Base-by-base conservation (phyloP, 1,140 invertebrate species). In the Coboldia fuscipes region DNA sequence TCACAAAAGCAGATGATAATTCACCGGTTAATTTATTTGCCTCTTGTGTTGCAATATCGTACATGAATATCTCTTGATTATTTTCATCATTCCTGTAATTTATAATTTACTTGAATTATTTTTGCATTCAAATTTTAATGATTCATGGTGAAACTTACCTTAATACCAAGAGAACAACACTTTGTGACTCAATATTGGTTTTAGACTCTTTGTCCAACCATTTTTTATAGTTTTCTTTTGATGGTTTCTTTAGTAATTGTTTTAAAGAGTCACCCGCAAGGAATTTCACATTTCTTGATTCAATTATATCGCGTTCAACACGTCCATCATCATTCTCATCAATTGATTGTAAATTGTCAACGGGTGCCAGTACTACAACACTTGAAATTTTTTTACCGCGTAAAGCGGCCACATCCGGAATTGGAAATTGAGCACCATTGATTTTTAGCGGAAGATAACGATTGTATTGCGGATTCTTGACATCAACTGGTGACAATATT, bases 11-110 rank as follows among this genome's bases (percentile, higher is more conserved):
- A 29, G 73, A 66, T 1, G 77, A 81, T 15, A 85, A 56, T 43
- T 78, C 75, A 2, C 75, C 75, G 26, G 63, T 65, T 12, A 73
- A 54, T 53, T 69, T 77, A 56, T 64, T 81, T 19, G 72, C 69
- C 35, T 55, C 64, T 41, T 70, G 61, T 16, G 70, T 70, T 28
- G 59, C 51, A 8, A 80, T 66, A 44, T 84, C 79, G 47, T 80
- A 83, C 79, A 84, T 83, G 52, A 70, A 84, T 39, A 84, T 83
- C 58, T 83, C 78, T 49, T 74, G 72, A 27, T 70, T 67, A 10
- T 61, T 60, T 15, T 61, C 41, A 23, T 54, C 47, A 23, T 63
- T 58, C 19, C 31, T 33, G 35, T 61, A 28, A 18, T 24, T 10
- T 29, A 29, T 13, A 29, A 13, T 29, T 29, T 5, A 13, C 12